Percentiles rank a stretch among this genome's conserved stretches.
Conservation (phyloP, 2,888 invertebrate genomes). For the Agonopterix subpropinquella region DNA sequence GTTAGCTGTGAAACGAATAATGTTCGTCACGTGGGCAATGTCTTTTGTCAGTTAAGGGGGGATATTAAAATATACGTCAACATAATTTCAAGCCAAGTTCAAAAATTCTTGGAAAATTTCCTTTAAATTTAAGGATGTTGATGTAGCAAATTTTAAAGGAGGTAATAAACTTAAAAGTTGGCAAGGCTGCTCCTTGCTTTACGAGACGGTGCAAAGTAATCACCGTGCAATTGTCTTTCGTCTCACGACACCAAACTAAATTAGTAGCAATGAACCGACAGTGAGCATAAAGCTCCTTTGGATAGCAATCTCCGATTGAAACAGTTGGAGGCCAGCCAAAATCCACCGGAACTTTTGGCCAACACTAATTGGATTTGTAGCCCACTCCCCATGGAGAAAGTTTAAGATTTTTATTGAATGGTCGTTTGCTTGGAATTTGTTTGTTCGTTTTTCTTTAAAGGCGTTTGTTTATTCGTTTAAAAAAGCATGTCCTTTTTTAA, state of each 20-base stretch:
- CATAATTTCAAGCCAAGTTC: too few species aligned
- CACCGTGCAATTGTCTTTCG: slow-evolving; percentile 33
- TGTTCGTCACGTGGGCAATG: too few species aligned
- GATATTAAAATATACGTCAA: too few species aligned
- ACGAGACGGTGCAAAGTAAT: slow-evolving; percentile 27
- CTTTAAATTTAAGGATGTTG: too few species aligned
- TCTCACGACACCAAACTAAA: slow-evolving; percentile 38
- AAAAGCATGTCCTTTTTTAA: too few species aligned
- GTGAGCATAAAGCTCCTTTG: slow-evolving; percentile 27
- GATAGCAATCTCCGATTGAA: slow-evolving; percentile 49
- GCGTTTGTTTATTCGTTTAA: too few species aligned
- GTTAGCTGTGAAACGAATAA: too few species aligned
- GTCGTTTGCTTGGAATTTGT: neutral
- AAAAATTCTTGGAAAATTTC: too few species aligned
- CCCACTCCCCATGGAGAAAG: slow-evolving; percentile 25
- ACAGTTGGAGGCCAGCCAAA: slow-evolving; percentile 58
- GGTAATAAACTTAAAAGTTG: neutral
- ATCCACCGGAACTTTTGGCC: slow-evolving; percentile 49
- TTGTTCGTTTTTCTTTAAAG: neutral
- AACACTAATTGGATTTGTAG: slow-evolving; percentile 65
- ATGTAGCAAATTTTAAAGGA: too few species aligned
- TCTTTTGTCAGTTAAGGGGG: too few species aligned
- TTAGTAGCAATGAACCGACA: slow-evolving; percentile 40
- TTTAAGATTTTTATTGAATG: slow-evolving; percentile 17
- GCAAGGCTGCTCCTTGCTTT: neutral